Percentiles rank a stretch among this genome's conserved stretches.
These are phyloP conservation scores for Microcebus griseorufus DNA, from an alignment of 2,113 vertebrate species.

Conservation along the genomic window DNA sequence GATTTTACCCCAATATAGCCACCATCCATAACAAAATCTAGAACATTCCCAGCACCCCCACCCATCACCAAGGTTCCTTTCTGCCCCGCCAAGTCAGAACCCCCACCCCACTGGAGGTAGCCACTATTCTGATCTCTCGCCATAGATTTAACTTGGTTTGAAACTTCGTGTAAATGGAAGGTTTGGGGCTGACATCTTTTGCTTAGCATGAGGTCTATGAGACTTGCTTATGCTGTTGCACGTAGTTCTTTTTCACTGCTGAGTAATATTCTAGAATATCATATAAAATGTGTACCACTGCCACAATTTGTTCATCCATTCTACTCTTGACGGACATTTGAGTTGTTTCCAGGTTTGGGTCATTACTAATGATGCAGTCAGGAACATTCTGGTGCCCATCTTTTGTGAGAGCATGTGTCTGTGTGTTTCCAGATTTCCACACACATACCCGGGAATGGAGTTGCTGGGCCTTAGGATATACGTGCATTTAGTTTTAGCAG, in stretches of 20 bases:
- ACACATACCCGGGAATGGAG: neutral
- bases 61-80: no score
- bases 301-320: rapidly evolving
- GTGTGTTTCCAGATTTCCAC: neutral
- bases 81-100: neutral
- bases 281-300: rapidly evolving
- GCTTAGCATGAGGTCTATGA: neutral
- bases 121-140: neutral
- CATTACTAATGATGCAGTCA: neutral
- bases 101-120: neutral
- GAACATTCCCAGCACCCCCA: neutral
- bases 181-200: neutral
- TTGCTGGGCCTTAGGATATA: rapidly evolving
- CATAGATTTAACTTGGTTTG: neutral
- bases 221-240: neutral
- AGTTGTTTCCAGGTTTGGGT: neutral
- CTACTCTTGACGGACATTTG: neutral
- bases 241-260: neutral
- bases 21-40: neutral
- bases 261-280: no score
- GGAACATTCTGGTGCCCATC: neutral
- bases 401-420: neutral
- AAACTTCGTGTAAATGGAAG: neutral
- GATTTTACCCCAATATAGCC: neutral
- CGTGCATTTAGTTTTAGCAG: rapidly evolving